These are phyloP conservation scores for Anarhynchus alexandrinus DNA, from an alignment of 2,113 vertebrate genomes.

Conservation along the genomic window DNA sequence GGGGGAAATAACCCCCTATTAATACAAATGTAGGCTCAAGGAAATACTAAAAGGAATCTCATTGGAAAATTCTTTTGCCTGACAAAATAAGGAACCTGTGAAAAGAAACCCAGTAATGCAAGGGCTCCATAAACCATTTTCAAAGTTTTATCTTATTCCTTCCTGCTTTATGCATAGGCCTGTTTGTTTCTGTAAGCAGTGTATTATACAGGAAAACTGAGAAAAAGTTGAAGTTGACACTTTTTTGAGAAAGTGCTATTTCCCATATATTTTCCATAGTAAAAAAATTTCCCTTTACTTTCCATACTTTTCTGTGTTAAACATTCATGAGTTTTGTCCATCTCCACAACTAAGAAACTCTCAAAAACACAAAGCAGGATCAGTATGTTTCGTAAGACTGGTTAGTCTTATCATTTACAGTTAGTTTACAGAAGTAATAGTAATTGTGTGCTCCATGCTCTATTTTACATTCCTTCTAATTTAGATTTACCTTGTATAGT, in stretches of 20 bases:
- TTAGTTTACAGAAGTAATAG: not conserved
- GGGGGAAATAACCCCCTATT: not conserved
- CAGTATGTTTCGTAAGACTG: not conserved
- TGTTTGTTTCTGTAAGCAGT: not conserved
- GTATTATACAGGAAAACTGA: not conserved
- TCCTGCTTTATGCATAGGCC: not conserved
- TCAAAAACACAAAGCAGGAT: not conserved
- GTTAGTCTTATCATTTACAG: not conserved
- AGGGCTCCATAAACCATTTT: not conserved
- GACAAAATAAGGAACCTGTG: conserved; percentile 13
- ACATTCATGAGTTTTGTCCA: not conserved
- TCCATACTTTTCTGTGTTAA: not conserved
- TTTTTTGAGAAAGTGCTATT: conserved; percentile 20
- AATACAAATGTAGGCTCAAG: not conserved
- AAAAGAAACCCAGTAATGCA: not conserved
- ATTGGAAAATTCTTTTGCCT: not conserved
- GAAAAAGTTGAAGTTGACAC: not conserved
- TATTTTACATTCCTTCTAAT: not conserved
- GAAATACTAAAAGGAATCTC: not conserved
- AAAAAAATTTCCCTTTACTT: not conserved
- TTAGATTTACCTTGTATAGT: not conserved
- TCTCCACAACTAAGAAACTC: not conserved
- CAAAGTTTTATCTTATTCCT: not conserved
- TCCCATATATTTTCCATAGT: not conserved
- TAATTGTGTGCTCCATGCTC: not conserved